Evolutionary conservation across 2,113 vertebrate species (phyloP).

Genomic region (Rattus rattus): DNA sequence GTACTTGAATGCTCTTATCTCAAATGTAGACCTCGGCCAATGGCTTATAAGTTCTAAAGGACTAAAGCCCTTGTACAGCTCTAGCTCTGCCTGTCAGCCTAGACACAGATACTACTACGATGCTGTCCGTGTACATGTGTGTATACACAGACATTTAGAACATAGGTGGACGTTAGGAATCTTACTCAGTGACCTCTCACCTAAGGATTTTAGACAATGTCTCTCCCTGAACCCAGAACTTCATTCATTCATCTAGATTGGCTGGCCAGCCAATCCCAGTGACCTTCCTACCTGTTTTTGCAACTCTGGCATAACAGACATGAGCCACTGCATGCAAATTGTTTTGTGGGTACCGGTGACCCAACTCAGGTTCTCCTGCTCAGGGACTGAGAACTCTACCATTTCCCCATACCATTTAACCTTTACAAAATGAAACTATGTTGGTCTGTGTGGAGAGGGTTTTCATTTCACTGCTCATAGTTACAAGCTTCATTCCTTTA

Average conservation of each 20-base stretch:
- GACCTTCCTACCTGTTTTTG: background rate
- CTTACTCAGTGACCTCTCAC: background rate
- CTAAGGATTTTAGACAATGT: background rate
- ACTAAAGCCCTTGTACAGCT: background rate
- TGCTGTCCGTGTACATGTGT: background rate
- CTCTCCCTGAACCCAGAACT: background rate
- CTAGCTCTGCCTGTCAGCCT: background rate
- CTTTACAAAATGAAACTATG: slow-evolving; percentile 18
- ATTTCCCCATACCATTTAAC: background rate
- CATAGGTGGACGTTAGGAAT: background rate
- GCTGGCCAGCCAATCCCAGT: background rate
- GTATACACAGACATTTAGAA: background rate
- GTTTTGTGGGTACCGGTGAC: too few relatives aligned
- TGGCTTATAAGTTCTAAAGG: background rate
- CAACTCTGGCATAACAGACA: background rate
- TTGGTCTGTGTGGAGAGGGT: background rate
- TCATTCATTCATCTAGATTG: background rate
- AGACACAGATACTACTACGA: background rate
- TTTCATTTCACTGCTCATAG: background rate
- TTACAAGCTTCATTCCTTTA: background rate
- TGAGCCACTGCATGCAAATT: too few relatives aligned
- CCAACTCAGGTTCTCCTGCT: background rate
- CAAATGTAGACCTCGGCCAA: background rate
- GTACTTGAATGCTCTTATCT: slow-evolving; percentile 1
- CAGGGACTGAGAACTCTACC: background rate